phyloP scores from a whole-genome alignment of 2,888 invertebrate genomes.

The Acrobeloides nanus region DNA sequence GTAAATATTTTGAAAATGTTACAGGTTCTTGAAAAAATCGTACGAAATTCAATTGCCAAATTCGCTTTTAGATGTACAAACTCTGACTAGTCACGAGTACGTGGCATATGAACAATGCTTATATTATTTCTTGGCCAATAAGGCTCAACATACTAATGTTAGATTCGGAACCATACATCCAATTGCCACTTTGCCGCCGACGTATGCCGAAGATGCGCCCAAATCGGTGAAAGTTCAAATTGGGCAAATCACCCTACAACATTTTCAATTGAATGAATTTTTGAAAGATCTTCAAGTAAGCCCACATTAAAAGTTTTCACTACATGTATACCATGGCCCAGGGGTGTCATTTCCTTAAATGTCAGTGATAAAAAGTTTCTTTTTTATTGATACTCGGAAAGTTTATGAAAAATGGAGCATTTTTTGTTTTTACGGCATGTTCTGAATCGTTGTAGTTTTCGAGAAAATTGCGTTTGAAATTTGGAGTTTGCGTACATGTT shows the following conservation, averaged over 20 bases:
- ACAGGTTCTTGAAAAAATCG: slow-evolving; percentile 17
- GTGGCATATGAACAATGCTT: slow-evolving; percentile 49
- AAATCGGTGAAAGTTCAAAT: slow-evolving; percentile 35
- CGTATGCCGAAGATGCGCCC: slow-evolving; percentile 30
- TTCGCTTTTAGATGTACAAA: slow-evolving; percentile 21
- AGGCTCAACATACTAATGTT: slow-evolving; percentile 28
- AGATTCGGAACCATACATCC: slow-evolving; percentile 40
- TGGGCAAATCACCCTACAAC: slow-evolving; percentile 49
- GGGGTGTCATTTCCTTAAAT: no score
- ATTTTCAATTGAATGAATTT: slow-evolving; percentile 52
- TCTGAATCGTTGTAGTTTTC: no score
- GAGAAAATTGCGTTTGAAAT: no score
- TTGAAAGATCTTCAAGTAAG: slow-evolving; percentile 49
- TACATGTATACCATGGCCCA: no score
- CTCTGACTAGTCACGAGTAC: slow-evolving; percentile 39
- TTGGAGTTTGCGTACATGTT: no score
- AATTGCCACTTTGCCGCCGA: slow-evolving; percentile 51
- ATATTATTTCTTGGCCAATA: slow-evolving; percentile 49
- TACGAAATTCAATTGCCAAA: slow-evolving; percentile 4
- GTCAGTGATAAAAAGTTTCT: no score
- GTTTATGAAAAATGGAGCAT: no score
- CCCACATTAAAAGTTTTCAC: slow-evolving; percentile 39
- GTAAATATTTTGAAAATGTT: slow-evolving; percentile 29
- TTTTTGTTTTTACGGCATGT: no score
- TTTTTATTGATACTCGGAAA: no score